phyloP scores from a whole-genome alignment of 2,888 invertebrate genomes.

The Andrena hattorfiana region DNA sequence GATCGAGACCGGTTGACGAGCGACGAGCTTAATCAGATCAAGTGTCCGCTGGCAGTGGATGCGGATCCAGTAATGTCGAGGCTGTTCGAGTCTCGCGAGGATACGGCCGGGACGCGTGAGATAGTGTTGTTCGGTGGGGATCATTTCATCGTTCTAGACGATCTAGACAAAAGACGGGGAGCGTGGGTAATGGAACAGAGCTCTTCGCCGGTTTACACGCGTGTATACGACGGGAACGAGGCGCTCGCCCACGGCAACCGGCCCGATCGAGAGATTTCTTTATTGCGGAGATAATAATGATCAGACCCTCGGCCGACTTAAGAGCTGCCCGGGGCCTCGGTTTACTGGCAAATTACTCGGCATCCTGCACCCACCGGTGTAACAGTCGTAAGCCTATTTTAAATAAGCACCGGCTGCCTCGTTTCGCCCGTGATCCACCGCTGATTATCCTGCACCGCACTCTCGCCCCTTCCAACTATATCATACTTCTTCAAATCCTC shows the following conservation, averaged over 20 bases:
- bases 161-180: constrained; percentile 46
- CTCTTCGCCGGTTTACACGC: constrained; percentile 37
- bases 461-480: neutral
- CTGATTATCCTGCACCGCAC: constrained; percentile 20
- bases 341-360: constrained; percentile 68
- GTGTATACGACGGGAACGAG: constrained; percentile 54
- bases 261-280: constrained; percentile 69
- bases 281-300: constrained; percentile 70
- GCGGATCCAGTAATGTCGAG: neutral
- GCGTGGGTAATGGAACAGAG: constrained; percentile 32
- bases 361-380: constrained; percentile 65
- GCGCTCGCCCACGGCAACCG: constrained; percentile 54
- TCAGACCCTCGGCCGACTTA: constrained; percentile 63
- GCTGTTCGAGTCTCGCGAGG: neutral
- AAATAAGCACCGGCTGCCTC: constrained; percentile 61
- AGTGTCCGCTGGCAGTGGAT: neutral
- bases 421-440: constrained; percentile 35
- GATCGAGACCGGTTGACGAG: constrained; percentile 1
- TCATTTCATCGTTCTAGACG: constrained; percentile 6
- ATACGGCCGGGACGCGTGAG: constrained; percentile 1
- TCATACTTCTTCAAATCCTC: too few species aligned
- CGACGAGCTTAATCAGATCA: neutral
- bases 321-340: constrained; percentile 59
- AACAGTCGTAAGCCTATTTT: constrained; percentile 66
- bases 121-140: neutral